A percentile compares a stretch with the other conserved stretches of the same genome.
Conservation (phyloP, 2,113 vertebrate species). For the Notechis scutatus region DNA sequence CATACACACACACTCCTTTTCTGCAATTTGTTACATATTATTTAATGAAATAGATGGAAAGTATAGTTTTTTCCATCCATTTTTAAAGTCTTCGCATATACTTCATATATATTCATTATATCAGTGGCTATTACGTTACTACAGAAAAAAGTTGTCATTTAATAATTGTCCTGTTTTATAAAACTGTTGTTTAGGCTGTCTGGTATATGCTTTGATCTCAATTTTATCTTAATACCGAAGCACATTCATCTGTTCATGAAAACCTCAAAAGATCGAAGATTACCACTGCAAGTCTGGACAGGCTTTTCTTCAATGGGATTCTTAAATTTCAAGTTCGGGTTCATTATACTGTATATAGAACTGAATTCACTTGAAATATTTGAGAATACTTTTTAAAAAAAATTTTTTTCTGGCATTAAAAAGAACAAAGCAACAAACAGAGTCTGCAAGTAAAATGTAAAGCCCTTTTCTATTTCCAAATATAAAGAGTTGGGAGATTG, state of each 20-base stretch:
- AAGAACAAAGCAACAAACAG: neutral
- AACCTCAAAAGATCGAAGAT: neutral
- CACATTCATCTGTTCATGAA: neutral
- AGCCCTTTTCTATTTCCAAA: neutral
- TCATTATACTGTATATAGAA: neutral
- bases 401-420: neutral
- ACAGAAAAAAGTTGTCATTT: neutral
- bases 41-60: neutral
- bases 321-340: constrained; percentile 5
- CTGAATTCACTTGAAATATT: neutral
- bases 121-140: neutral
- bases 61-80: neutral
- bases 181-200: neutral
- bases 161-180: neutral
- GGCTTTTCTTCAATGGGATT: neutral
- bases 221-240: neutral
- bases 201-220: constrained; percentile 7
- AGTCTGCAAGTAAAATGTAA: neutral
- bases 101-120: no score
- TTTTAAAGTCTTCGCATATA: neutral
- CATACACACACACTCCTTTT: neutral
- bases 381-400: constrained; percentile 7
- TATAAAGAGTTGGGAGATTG: neutral
- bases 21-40: neutral
- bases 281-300: neutral